Conservation (phyloP, 2,113 vertebrate genomes). For the Etia nguti region DNA sequence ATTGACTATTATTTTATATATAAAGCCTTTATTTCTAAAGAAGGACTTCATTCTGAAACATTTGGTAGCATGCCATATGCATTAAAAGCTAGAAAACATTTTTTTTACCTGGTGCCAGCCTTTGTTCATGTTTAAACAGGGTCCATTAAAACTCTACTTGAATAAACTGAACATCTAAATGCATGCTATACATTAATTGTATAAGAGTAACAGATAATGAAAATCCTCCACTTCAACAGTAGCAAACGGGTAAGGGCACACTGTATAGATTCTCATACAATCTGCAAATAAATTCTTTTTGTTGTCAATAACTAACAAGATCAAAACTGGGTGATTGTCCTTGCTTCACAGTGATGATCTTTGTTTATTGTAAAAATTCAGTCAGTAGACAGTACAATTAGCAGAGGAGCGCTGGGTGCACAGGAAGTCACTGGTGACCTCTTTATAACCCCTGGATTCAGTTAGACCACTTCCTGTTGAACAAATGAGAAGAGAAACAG, state of each 20-base stretch:
- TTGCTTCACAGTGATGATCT: not conserved
- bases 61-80: not conserved
- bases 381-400: slow-evolving; percentile 63
- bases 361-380: not conserved
- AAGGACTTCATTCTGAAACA: not conserved
- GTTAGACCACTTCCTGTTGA: slow-evolving; percentile 67
- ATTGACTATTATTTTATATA: not conserved
- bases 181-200: not conserved
- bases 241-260: not conserved
- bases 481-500: not conserved
- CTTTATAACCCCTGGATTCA: slow-evolving; percentile 61
- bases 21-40: not conserved
- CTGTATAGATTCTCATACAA: not conserved
- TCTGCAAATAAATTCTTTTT: not conserved
- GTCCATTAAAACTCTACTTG: not conserved
- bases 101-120: not conserved
- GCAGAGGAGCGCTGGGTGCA: slow-evolving; percentile 72
- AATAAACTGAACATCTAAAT: not conserved
- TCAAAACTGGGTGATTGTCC: not conserved
- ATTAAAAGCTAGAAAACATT: not conserved
- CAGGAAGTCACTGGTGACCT: slow-evolving; percentile 73
- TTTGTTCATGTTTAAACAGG: not conserved
- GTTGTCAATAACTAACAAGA: not conserved
- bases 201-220: not conserved
- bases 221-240: not conserved